These are phyloP conservation scores for Clanis bilineata DNA, from an alignment of 2,888 invertebrate genomes.

Conservation along the genomic window DNA sequence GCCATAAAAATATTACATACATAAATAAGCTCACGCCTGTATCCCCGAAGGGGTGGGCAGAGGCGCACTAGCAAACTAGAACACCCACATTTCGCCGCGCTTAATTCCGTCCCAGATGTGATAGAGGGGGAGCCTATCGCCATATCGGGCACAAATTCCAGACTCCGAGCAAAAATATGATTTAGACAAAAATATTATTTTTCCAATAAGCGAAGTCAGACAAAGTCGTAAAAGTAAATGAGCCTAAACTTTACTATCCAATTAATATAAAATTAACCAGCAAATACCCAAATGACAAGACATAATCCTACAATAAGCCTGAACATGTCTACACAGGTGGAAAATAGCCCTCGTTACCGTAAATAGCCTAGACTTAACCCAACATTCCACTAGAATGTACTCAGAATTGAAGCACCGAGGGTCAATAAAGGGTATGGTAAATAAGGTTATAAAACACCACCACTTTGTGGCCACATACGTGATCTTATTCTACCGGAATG, in stretches of 20 bases:
- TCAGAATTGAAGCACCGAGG: neutral
- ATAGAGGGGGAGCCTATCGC: too few species aligned
- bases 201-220: too few species aligned
- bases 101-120: too few species aligned
- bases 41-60: too few species aligned
- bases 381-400: neutral
- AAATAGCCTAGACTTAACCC: neutral
- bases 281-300: neutral
- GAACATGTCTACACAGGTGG: neutral
- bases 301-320: neutral
- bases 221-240: too few species aligned
- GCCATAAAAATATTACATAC: neutral
- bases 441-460: slow-evolving; percentile 13
- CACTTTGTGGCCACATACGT: slow-evolving; percentile 13
- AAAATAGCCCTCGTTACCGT: neutral
- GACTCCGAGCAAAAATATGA: too few species aligned
- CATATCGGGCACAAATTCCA: too few species aligned
- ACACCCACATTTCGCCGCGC: too few species aligned
- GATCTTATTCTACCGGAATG: slow-evolving; percentile 12
- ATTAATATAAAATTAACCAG: neutral
- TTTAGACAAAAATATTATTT: too few species aligned
- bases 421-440: slow-evolving; percentile 15
- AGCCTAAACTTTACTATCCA: too few species aligned
- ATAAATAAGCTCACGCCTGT: too few species aligned
- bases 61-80: too few species aligned